Evolutionary conservation across 1,140 invertebrate genomes (phyloP).

Genomic region (Drosophila virilis): DNA sequence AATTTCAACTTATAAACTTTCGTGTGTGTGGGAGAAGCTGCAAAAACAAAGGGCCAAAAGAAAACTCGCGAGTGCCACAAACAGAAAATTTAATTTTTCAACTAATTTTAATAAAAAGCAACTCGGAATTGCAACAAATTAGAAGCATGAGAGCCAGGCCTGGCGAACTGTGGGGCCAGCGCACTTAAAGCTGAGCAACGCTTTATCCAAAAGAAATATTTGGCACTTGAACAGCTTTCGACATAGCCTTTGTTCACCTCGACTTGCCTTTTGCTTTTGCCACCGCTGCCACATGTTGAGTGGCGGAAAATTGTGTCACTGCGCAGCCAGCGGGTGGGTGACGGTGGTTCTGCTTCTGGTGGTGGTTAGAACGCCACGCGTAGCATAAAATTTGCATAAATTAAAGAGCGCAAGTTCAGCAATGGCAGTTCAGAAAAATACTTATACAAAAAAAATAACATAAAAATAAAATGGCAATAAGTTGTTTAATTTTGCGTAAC

Average conservation of each 20-base stretch:
- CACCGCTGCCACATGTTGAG: slow-evolving; percentile 73
- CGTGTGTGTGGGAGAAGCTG: slow-evolving; percentile 18
- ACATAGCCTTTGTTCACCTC: slow-evolving; percentile 61
- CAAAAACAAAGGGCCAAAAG: slow-evolving; percentile 58
- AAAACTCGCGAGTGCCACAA: slow-evolving; percentile 46
- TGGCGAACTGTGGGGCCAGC: not conserved
- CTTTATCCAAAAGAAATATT: slow-evolving; percentile 55
- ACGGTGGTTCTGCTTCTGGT: not conserved
- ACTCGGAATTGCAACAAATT: slow-evolving; percentile 70
- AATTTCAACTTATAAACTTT: slow-evolving; percentile 78
- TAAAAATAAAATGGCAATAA: slow-evolving; percentile 49
- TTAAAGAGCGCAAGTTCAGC: slow-evolving; percentile 62
- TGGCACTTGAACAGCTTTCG: slow-evolving; percentile 70
- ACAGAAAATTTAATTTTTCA: slow-evolving; percentile 69
- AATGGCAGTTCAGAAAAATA: slow-evolving; percentile 36
- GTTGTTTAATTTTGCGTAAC: slow-evolving; percentile 73
- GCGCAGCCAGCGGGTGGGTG: slow-evolving; percentile 43
- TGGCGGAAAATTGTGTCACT: slow-evolving; percentile 75
- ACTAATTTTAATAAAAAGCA: slow-evolving; percentile 74
- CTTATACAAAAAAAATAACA: not conserved
- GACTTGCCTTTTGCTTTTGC: slow-evolving; percentile 53
- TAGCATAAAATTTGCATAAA: slow-evolving; percentile 80
- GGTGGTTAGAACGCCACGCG: slow-evolving; percentile 57
- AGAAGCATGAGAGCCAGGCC: slow-evolving; percentile 12
- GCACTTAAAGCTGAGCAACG: slow-evolving; percentile 25